Base-by-base conservation (phyloP, 2,888 invertebrate species). In the Frankliniella fusca region DNA sequence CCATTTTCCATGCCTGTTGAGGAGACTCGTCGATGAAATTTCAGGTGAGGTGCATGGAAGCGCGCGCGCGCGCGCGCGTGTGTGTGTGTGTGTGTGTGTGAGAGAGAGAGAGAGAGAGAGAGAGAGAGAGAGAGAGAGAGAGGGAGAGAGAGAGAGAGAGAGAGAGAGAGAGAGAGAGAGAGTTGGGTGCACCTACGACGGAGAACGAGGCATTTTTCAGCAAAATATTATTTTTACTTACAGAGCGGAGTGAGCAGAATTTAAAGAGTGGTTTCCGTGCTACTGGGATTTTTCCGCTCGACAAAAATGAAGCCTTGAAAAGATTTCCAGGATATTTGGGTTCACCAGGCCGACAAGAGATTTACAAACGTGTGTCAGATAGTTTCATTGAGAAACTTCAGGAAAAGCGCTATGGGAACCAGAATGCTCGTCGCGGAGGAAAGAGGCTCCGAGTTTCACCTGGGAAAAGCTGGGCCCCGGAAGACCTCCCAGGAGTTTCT, bases 1-100 rank as follows among this genome's bases (percentile, higher is more conserved):
- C 50, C n/a, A 48, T 27, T 82, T 83, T 83, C 83, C 82, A 38
- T 48, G 50, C 65, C 81, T 84, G 49, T 65, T 83, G 61, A 84
- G 82, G 70, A 80, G 82, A 65, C 80, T 81, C 3, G 80, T 83
- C 54, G 83, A 83, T 20, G 11, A 11, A 10, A 20, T 65, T 65
- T 18, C 15, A 7, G 65, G 65, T 65, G 20, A 65, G 65, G 7
- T 7, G 15, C 20, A 20, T 65, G 11, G 20, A 65, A 18, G 20
- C 20, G n/a, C n/a, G n/a, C n/a, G n/a, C n/a, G n/a, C n/a, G n/a
- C n/a, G n/a, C n/a, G n/a, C n/a, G n/a, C n/a, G n/a, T n/a, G n/a
- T n/a, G n/a, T n/a, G n/a, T n/a, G n/a, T n/a, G n/a, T n/a, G n/a
- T n/a, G n/a, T n/a, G n/a, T n/a, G n/a, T n/a, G n/a, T n/a, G n/a